These are phyloP conservation scores for Acanthosepion lycidas DNA, from an alignment of 2,888 invertebrate species.

Conservation along the genomic window DNA sequence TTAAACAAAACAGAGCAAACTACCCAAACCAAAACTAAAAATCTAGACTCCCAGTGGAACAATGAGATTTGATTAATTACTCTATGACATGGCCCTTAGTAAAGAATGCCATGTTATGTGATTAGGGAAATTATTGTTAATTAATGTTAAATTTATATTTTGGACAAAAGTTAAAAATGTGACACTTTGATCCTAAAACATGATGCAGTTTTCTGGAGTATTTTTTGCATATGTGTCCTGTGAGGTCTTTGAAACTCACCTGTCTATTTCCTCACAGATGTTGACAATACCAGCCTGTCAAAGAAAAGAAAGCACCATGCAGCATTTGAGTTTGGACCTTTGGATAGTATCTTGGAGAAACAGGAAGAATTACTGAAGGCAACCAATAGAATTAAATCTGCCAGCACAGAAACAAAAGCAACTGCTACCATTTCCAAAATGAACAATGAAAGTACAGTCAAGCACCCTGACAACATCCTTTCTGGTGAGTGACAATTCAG, in stretches of 20 bases:
- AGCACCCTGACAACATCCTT: background rate
- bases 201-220: too few relatives aligned
- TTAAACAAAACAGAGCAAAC: too few relatives aligned
- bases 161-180: too few relatives aligned
- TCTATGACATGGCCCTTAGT: too few relatives aligned
- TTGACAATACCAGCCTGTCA: background rate
- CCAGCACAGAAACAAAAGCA: background rate
- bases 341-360: slow-evolving; percentile 48
- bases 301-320: background rate
- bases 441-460: background rate
- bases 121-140: too few relatives aligned
- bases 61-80: too few relatives aligned
- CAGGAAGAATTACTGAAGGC: slow-evolving; percentile 44
- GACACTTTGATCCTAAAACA: too few relatives aligned
- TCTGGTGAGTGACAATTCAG: background rate
- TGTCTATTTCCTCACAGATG: background rate
- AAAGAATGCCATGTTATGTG: too few relatives aligned
- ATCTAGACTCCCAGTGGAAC: too few relatives aligned
- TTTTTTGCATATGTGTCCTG: too few relatives aligned
- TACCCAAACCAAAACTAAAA: too few relatives aligned
- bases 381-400: slow-evolving; percentile 33
- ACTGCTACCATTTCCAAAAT: background rate
- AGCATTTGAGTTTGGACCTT: slow-evolving; percentile 39
- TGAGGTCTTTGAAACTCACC: background rate
- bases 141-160: too few relatives aligned